phyloP scores from a whole-genome alignment of 2,888 invertebrate species.

The Apodemia zela region DNA sequence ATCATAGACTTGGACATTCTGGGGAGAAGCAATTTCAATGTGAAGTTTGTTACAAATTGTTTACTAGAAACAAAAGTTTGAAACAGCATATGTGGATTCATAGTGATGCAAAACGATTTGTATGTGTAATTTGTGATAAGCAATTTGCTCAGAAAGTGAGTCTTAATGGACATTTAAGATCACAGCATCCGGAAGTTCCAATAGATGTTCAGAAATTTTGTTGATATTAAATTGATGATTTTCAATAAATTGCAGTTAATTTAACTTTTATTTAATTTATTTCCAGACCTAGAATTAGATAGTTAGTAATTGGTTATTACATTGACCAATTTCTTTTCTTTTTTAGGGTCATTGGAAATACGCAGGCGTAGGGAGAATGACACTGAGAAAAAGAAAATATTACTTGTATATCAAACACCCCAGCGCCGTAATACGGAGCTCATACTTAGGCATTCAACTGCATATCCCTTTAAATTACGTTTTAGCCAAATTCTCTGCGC shows the following conservation, averaged over 20 bases:
- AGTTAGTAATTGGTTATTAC: slow-evolving; percentile 42
- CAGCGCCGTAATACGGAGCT: slow-evolving; percentile 71
- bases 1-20: slow-evolving; percentile 71
- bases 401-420: slow-evolving; percentile 67
- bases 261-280: slow-evolving; percentile 21
- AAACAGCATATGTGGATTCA: slow-evolving; percentile 67
- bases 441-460: slow-evolving; percentile 62
- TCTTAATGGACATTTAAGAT: slow-evolving; percentile 53
- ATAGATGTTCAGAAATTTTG: slow-evolving; percentile 23
- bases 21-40: slow-evolving; percentile 69
- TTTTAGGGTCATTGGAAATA: slow-evolving; percentile 74
- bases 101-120: slow-evolving; percentile 55
- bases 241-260: slow-evolving; percentile 17
- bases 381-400: slow-evolving; percentile 66
- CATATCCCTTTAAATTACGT: slow-evolving; percentile 68
- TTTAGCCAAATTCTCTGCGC: slow-evolving; percentile 68
- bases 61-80: slow-evolving; percentile 68
- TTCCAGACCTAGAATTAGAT: slow-evolving; percentile 22
- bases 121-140: slow-evolving; percentile 54
- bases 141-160: slow-evolving; percentile 65
- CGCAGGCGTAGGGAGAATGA: slow-evolving; percentile 60
- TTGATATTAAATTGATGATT: slow-evolving; percentile 11
- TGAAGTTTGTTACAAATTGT: slow-evolving; percentile 66
- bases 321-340: slow-evolving; percentile 73
- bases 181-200: slow-evolving; percentile 47